phyloP scores from a whole-genome alignment of 2,113 vertebrate genomes.

The Halichoeres trimaculatus region DNA sequence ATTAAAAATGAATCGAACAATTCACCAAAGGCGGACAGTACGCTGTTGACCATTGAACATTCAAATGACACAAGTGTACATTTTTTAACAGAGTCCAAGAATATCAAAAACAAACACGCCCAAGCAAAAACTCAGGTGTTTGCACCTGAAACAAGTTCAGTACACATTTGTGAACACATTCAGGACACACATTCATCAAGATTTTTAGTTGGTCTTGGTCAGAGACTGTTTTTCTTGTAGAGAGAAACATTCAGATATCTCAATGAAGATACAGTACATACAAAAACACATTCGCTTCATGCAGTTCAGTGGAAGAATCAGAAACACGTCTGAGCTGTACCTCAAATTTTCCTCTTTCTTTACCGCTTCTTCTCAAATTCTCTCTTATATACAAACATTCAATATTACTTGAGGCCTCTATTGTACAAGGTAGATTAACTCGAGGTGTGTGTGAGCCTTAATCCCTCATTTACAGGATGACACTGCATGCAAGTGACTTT shows the following conservation, averaged over 20 bases:
- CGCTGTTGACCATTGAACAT: constrained; percentile 34
- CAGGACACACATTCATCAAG: constrained; percentile 44
- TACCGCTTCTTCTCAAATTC: background rate
- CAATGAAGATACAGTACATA: constrained; percentile 52
- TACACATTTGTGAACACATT: constrained; percentile 49
- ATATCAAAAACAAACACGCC: constrained; percentile 17
- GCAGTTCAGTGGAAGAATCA: constrained; percentile 71
- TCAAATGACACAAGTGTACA: constrained; percentile 27
- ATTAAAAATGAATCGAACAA: constrained; percentile 9
- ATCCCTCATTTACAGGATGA: constrained; percentile 24
- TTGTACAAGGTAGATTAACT: constrained; percentile 64
- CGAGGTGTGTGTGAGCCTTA: constrained; percentile 28
- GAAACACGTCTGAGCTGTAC: constrained; percentile 34
- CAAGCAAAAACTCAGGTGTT: background rate
- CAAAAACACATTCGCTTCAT: constrained; percentile 68
- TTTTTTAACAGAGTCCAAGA: constrained; percentile 4
- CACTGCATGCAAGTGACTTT: constrained; percentile 53
- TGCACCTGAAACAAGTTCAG: constrained; percentile 9
- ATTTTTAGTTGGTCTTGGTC: constrained; percentile 38
- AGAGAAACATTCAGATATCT: constrained; percentile 60
- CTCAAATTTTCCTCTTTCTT: background rate
- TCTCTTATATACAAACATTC: constrained; percentile 57
- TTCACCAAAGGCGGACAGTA: constrained; percentile 5
- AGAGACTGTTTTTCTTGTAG: constrained; percentile 40
- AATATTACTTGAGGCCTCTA: constrained; percentile 60